Evolutionary conservation across 2,797 vertebrate genomes (phyloP), one percentile per base, ranked within the genome.

Genomic region (Hippopotamyrus pictus): DNA sequence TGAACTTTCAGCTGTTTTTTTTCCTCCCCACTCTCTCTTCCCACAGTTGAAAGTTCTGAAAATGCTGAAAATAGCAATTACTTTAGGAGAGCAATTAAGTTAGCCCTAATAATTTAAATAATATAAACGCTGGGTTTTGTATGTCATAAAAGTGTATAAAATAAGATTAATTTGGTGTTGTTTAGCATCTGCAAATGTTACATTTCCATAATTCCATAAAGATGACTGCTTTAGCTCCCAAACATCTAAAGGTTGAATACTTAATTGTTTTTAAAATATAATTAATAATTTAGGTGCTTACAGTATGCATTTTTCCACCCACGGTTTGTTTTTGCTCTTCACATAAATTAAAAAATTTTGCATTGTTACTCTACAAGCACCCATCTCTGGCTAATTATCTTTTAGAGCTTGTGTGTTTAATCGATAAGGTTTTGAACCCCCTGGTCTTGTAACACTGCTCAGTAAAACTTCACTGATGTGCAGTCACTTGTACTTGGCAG

Each of bases 161-260:
- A 90, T 62, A 37, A 17, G 25, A 89, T 92, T 91, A 91, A 89
- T 90, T 90, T 48, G 2, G 89, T 91, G 90, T 88, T 88, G 85
- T 85, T 90, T 89, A 54, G 88, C 89, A 88, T 87, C 79, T 87
- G 88, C 57, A 91, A 89, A 91, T 89, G 82, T 41, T 53, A 82
- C 88, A 93, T 93, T 90, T 91, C 89, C 92, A 93, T 93, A 92
- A 91, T 91, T 92, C 90, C 91, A 91, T 92, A 92, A 91, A 92
- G 89, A 91, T 92, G 51, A 73, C 19, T 62, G 82, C 86, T 88
- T 85, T 90, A 59, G 90, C 84, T 90, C 88, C 62, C 44, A 88
- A 88, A 69, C 59, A 86, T 69, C 65, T 90, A 91, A 92, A 93
- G 90, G 92, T 93, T 91, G 91, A 91, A 85, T 76, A 90, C 91